phyloP scores from a whole-genome alignment of 2,888 invertebrate species.

The Chesias legatella region DNA sequence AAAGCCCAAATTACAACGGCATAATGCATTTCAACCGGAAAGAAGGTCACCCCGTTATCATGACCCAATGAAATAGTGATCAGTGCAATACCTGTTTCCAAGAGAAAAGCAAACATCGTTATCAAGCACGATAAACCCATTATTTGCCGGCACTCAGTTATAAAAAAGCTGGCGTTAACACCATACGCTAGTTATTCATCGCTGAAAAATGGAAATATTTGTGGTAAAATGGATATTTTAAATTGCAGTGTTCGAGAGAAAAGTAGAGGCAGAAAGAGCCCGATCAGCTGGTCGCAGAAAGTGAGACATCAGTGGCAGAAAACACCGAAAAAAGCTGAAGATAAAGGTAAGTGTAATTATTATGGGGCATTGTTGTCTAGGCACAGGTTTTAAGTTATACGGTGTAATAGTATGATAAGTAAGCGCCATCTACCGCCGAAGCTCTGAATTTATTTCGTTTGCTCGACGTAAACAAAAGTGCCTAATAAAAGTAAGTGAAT shows the following conservation, averaged over 20 bases:
- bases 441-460: conserved; percentile 2
- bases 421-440: conserved; percentile 11
- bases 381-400: too few relatives aligned
- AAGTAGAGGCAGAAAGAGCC: conserved; percentile 74
- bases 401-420: too few relatives aligned
- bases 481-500: background rate
- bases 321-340: conserved; percentile 59
- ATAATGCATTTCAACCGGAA: conserved; percentile 11
- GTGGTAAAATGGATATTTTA: conserved; percentile 40
- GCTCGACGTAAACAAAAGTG: background rate
- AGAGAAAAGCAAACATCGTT: conserved; percentile 63
- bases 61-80: conserved; percentile 42
- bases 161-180: conserved; percentile 28
- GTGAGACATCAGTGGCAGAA: conserved; percentile 83
- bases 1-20: conserved; percentile 3
- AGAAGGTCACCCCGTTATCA: conserved; percentile 20
- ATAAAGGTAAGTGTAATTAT: conserved; percentile 49
- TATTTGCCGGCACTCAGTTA: conserved; percentile 41
- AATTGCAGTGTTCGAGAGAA: conserved; percentile 77
- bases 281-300: conserved; percentile 83
- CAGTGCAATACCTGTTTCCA: conserved; percentile 43
- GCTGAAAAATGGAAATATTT: too few relatives aligned
- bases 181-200: too few relatives aligned
- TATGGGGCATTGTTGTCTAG: too few relatives aligned
- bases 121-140: conserved; percentile 48